Base-by-base conservation (phyloP, 2,888 invertebrate genomes). In the Polylopha cassiicola region DNA sequence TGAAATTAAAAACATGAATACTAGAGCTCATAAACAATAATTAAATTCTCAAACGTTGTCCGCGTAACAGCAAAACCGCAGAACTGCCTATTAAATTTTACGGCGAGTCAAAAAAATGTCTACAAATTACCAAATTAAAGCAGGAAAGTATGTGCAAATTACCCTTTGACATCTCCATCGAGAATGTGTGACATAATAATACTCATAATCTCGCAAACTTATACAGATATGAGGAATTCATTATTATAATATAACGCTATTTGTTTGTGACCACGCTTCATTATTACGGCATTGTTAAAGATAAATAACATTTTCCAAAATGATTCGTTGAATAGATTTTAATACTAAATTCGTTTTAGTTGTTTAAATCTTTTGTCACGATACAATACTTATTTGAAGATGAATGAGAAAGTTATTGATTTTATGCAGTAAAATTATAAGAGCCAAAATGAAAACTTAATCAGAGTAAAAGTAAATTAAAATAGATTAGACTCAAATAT, bases 111-210 rank as follows among this genome's bases (percentile, higher is more conserved):
- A 46, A 44, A 38, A 48, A 43, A 41, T 43, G 45, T 46, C 4
- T 53, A 47, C 32, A 43, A 41, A 63, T 58, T 47, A 46, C 34
- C 29, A 27, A 47, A 58, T 63, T 54, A 53, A 39, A 24, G 18
- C 34, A 41, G 16, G 30, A 41, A 34, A 42, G 26, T 38, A 28
- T 45, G 28, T 36, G 36, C 34, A 39, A 43, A 32, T 46, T 39
- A 34, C 38, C 43, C 36, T 39, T 43, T 43, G 39, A 46, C 48
- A 23, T 37, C 23, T 49, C 37, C 33, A 32, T 37, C 36, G 18
- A 46, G 10, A 38, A 39, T 23, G 28, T 11, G 20, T 41, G 41
- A 36, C 36, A 34, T 41, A 41, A n/a, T n/a, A n/a, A 34, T 26
- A 26, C 9, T 26, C 26, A 14, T 34, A 34, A 41, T 37, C 29